phyloP scores from a whole-genome alignment of 2,888 invertebrate species.

The Chironomus tentans region DNA sequence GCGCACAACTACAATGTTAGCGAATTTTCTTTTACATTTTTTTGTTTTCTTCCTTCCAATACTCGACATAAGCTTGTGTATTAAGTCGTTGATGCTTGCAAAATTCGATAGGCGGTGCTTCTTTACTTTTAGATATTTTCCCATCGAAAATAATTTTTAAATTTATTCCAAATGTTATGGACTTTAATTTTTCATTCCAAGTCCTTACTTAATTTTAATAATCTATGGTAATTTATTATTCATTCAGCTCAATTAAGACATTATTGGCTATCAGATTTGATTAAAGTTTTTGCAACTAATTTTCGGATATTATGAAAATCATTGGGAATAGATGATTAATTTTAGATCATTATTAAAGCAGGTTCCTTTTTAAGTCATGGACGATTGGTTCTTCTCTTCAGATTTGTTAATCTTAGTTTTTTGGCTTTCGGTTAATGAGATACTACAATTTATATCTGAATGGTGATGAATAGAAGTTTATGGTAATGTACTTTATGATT shows the following conservation, averaged over 20 bases:
- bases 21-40: background rate
- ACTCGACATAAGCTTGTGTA: background rate
- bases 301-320: background rate
- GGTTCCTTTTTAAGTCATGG: background rate
- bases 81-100: background rate
- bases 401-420: too few relatives aligned
- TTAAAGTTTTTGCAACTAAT: background rate
- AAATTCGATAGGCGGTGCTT: slow-evolving; percentile 16
- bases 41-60: background rate
- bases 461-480: too few relatives aligned
- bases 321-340: background rate
- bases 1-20: background rate
- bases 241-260: background rate
- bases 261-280: background rate
- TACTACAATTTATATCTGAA: too few relatives aligned
- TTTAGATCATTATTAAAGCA: background rate
- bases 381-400: too few relatives aligned
- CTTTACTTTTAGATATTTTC: background rate
- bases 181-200: background rate
- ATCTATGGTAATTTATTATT: background rate
- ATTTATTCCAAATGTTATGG: background rate
- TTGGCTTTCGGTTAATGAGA: too few relatives aligned
- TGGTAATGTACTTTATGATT: too few relatives aligned
- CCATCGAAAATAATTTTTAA: too few relatives aligned
- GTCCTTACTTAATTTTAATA: background rate